Evolutionary conservation across 2,888 invertebrate species (phyloP).

Genomic region (Cephonodes hylas): DNA sequence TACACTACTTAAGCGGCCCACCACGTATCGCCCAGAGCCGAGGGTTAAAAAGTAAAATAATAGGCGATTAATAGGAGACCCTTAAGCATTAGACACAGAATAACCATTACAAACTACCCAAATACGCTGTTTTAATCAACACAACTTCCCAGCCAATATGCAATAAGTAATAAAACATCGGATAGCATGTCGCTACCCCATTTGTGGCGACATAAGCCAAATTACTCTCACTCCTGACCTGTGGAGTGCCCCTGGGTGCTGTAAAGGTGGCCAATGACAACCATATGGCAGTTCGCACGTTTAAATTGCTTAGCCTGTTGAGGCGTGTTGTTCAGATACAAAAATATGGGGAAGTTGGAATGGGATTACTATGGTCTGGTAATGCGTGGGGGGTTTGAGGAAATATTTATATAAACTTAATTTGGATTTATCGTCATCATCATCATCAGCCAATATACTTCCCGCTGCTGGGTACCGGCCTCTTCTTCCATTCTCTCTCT

Average conservation of each 20-base stretch:
- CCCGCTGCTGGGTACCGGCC: too few species aligned
- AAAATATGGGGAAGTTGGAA: neutral
- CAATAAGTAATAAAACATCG: neutral
- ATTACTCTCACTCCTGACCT: neutral
- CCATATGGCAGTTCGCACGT: neutral
- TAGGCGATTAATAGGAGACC: too few species aligned
- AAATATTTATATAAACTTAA: too few species aligned
- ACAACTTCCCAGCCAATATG: neutral
- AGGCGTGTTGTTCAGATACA: neutral
- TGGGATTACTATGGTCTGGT: too few species aligned
- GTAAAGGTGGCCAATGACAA: neutral
- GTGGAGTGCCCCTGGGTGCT: neutral
- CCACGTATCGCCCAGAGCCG: too few species aligned
- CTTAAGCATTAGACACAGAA: neutral
- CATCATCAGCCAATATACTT: too few species aligned
- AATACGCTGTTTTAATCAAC: constrained; percentile 1
- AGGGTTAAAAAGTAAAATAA: too few species aligned
- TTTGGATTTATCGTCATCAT: too few species aligned
- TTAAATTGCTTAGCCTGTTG: neutral
- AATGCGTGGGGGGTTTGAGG: too few species aligned
- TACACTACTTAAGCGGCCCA: too few species aligned
- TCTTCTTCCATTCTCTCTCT: too few species aligned
- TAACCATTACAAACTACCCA: neutral
- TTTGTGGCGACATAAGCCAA: neutral
- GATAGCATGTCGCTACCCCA: constrained; percentile 4